Percentiles rank a stretch among this genome's conserved stretches.
Evolutionary conservation across 2,797 vertebrate genomes (phyloP).

Genomic region (Gobio occitaniae): DNA sequence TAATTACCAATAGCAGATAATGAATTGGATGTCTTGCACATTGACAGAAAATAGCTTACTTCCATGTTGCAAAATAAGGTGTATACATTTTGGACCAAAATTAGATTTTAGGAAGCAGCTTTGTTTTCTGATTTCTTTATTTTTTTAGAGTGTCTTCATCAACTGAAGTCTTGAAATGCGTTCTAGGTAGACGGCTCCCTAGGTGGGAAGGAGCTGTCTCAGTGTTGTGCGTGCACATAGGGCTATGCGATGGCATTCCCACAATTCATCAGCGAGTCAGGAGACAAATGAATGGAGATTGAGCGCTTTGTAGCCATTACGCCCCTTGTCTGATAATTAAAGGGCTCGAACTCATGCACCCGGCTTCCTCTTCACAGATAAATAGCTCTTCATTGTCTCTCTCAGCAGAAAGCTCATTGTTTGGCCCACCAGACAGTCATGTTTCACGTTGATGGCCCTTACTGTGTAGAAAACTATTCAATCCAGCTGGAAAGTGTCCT

Average conservation of each 20-base stretch:
- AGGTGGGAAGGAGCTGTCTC: neutral
- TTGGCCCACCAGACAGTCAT: conserved; percentile 39
- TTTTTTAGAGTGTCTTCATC: neutral
- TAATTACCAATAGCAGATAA: too few relatives aligned
- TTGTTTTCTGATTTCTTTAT: neutral
- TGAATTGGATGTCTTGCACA: too few relatives aligned
- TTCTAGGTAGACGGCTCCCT: neutral
- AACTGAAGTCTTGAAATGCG: neutral
- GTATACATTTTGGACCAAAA: neutral
- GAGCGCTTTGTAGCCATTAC: conserved; percentile 31
- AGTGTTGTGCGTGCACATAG: conserved; percentile 26
- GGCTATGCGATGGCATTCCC: conserved; percentile 17
- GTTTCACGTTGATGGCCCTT: conserved; percentile 43
- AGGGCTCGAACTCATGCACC: conserved; percentile 39
- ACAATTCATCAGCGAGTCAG: conserved; percentile 43
- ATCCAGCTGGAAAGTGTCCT: neutral
- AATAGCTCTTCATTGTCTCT: conserved; percentile 54
- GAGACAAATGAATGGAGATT: conserved; percentile 41
- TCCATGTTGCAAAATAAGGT: neutral
- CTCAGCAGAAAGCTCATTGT: conserved; percentile 52
- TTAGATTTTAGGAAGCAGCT: neutral
- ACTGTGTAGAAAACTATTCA: conserved; percentile 47
- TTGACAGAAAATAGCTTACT: neutral
- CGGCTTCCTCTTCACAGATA: conserved; percentile 41
- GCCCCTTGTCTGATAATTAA: conserved; percentile 52